Conservation (phyloP, 1,140 invertebrate species). For the Trichomalopsis sarcophagae region DNA sequence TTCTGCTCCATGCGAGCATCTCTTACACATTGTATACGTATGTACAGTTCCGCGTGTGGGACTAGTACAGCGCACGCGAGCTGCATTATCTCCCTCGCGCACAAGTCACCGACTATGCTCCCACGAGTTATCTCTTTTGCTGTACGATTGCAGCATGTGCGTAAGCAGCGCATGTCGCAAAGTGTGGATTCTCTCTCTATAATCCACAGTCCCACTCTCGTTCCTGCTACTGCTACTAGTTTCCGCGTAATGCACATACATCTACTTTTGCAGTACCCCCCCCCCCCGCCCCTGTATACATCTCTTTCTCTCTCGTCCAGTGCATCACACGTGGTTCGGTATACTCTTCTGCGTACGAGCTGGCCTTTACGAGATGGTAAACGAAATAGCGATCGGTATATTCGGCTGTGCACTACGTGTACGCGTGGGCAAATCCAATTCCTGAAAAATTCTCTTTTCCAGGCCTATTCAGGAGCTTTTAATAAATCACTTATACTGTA, state of each 20-base stretch:
- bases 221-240: not conserved
- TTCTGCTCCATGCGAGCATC: no score
- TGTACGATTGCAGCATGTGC: not conserved
- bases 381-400: constrained; percentile 13
- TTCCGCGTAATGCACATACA: not conserved
- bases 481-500: not conserved
- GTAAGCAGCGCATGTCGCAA: not conserved
- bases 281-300: not conserved
- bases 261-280: not conserved
- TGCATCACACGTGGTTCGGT: not conserved
- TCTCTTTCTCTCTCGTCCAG: not conserved
- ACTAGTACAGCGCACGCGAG: not conserved
- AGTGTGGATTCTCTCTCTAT: not conserved
- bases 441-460: not conserved
- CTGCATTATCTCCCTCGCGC: not conserved
- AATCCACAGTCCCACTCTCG: not conserved
- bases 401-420: not conserved
- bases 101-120: not conserved
- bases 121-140: not conserved
- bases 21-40: no score
- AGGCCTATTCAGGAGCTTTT: not conserved
- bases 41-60: no score
- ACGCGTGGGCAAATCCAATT: not conserved
- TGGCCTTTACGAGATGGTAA: constrained; percentile 37
- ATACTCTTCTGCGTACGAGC: not conserved